Conservation (phyloP, 2,888 invertebrate genomes). For the Desoria tigrina region DNA sequence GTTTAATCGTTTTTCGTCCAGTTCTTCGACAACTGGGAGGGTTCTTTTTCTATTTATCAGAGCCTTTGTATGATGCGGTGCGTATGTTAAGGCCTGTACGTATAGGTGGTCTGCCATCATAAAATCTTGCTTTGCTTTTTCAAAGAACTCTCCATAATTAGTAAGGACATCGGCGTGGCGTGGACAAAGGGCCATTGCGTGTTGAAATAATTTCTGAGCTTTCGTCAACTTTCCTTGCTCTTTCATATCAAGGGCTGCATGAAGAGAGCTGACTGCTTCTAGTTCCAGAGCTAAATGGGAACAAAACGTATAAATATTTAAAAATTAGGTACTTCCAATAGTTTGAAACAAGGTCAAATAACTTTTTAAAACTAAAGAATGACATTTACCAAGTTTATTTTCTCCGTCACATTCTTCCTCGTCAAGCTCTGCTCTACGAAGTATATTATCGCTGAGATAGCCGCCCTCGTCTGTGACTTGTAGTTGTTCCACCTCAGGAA, state of each 20-base stretch:
- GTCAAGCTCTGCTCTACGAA: conserved; percentile 6
- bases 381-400: conserved; percentile 46
- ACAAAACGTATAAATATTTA: conserved; percentile 2
- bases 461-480: conserved; percentile 43
- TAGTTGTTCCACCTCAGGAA: conserved; percentile 45
- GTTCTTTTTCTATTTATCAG: conserved; percentile 79
- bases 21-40: conserved; percentile 76
- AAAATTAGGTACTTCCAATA: neutral
- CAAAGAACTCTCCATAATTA: conserved; percentile 89
- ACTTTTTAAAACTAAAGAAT: conserved; percentile 9
- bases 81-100: conserved; percentile 73
- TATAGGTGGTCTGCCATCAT: conserved; percentile 89
- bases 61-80: conserved; percentile 80
- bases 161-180: conserved; percentile 88
- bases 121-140: conserved; percentile 75
- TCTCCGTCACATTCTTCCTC: conserved; percentile 49
- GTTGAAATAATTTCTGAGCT: conserved; percentile 81
- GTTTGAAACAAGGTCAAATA: neutral
- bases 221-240: conserved; percentile 78
- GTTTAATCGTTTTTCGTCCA: conserved; percentile 76
- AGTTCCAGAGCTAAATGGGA: conserved; percentile 61
- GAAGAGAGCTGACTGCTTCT: conserved; percentile 82
- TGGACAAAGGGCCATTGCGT: conserved; percentile 72
- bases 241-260: conserved; percentile 82
- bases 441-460: conserved; percentile 32